Conservation (phyloP, 2,888 invertebrate species). For the Clivina fossor region DNA sequence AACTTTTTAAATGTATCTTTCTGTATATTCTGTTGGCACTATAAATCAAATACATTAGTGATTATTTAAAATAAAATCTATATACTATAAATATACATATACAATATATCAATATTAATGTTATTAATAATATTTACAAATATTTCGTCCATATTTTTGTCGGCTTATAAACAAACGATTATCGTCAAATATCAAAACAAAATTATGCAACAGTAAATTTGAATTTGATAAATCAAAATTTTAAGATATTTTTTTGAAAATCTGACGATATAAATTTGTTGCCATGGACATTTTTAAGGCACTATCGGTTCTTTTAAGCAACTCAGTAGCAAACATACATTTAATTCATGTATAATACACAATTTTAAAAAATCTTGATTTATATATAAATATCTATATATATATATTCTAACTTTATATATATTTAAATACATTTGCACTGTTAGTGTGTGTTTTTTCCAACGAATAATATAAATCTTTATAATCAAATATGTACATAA, state of each 20-base stretch:
- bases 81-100: conserved; percentile 22
- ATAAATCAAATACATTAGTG: neutral
- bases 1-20: conserved; percentile 12
- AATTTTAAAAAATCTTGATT: conserved; percentile 27
- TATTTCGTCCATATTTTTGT: too few relatives aligned
- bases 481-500: conserved; percentile 31
- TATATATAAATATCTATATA: too few relatives aligned
- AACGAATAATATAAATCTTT: conserved; percentile 29
- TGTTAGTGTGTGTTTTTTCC: conserved; percentile 21
- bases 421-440: conserved; percentile 34
- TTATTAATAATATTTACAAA: conserved; percentile 31
- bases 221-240: too few relatives aligned
- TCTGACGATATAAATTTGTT: too few relatives aligned
- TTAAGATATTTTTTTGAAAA: too few relatives aligned
- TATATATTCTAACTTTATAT: conserved; percentile 30
- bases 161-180: conserved; percentile 24
- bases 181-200: conserved; percentile 16
- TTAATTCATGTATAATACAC: conserved; percentile 27
- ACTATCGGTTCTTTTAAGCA: conserved; percentile 25
- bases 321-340: too few relatives aligned
- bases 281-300: conserved; percentile 25
- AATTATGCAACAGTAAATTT: too few relatives aligned
- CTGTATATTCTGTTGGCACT: neutral
- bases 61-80: neutral
- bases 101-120: conserved; percentile 28